Conservation (phyloP, 2,888 invertebrate genomes). For the Lordiphosa andalusiaca region DNA sequence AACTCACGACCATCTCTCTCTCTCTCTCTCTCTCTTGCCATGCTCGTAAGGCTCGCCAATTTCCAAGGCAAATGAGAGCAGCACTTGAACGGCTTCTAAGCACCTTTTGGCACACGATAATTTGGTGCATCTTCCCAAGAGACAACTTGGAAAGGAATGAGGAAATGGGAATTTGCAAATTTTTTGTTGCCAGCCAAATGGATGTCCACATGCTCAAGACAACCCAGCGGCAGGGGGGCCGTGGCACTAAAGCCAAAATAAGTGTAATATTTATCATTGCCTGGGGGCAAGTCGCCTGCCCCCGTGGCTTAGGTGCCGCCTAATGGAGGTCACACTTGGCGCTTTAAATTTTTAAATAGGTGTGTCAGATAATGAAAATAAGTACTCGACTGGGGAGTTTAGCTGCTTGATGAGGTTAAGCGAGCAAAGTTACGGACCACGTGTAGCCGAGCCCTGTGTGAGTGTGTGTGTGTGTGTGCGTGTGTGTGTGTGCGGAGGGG, state of each 20-base stretch:
- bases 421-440: slow-evolving; percentile 30
- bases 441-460: slow-evolving; percentile 23
- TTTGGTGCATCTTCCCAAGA: background rate
- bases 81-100: too few relatives aligned
- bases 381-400: slow-evolving; percentile 59
- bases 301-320: slow-evolving; percentile 51
- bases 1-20: too few relatives aligned
- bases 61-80: too few relatives aligned
- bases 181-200: slow-evolving; percentile 58
- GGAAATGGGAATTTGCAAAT: slow-evolving; percentile 50
- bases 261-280: slow-evolving; percentile 61
- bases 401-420: slow-evolving; percentile 38
- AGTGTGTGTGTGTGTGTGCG: slow-evolving; percentile 14
- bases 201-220: slow-evolving; percentile 64
- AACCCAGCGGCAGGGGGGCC: slow-evolving; percentile 15
- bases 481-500: slow-evolving; percentile 14
- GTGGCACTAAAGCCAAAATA: slow-evolving; percentile 51
- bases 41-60: too few relatives aligned
- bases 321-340: slow-evolving; percentile 76
- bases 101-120: slow-evolving; percentile 13
- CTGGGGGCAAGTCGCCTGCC: slow-evolving; percentile 1
- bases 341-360: slow-evolving; percentile 77
- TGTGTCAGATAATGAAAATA: slow-evolving; percentile 77
- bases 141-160: too few relatives aligned
- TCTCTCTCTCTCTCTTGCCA: too few relatives aligned